Percentiles rank a stretch among this genome's conserved stretches.
phyloP scores from a whole-genome alignment of 37 sponge, comb jelly and placozoan genomes.

The Hormiphora californensis region DNA sequence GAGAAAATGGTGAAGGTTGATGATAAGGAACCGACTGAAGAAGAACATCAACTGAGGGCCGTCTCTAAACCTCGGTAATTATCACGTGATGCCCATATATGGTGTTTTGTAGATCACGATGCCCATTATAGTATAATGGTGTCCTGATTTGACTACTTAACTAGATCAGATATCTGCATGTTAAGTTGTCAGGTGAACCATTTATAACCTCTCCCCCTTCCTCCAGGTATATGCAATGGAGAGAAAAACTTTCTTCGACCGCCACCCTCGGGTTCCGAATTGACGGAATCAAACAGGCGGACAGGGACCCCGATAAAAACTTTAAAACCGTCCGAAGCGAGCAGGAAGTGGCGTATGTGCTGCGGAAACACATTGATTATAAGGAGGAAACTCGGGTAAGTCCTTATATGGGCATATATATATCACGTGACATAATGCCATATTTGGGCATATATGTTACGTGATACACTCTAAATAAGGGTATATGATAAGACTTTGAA shows the following conservation, averaged over 20 bases:
- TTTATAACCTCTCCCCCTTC: too few relatives aligned
- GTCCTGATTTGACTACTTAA: too few relatives aligned
- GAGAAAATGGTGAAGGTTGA: conserved; percentile 90
- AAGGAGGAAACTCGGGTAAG: conserved; percentile 61
- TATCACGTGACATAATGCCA: too few relatives aligned
- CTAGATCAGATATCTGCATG: too few relatives aligned
- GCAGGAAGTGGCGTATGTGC: conserved; percentile 60
- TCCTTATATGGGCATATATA: not conserved
- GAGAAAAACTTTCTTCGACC: conserved; percentile 80
- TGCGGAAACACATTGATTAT: conserved; percentile 60
- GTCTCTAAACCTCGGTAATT: conserved; percentile 93
- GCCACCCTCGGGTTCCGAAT: conserved; percentile 89
- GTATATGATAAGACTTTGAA: too few relatives aligned
- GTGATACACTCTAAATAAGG: too few relatives aligned
- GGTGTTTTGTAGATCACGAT: too few relatives aligned
- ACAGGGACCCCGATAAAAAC: conserved; percentile 67
- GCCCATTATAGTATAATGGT: too few relatives aligned
- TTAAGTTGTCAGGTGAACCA: too few relatives aligned
- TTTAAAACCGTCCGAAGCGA: conserved; percentile 63
- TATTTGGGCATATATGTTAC: too few relatives aligned
- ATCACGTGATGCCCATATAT: too few relatives aligned
- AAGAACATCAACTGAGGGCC: conserved; percentile 74
- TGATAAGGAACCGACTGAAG: conserved; percentile 78
- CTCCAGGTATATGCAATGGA: conserved; percentile 99
- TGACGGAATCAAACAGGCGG: conserved; percentile 84